Evolutionary conservation across 2,113 vertebrate species (phyloP).

Genomic region (Poeciliopsis occidentalis): DNA sequence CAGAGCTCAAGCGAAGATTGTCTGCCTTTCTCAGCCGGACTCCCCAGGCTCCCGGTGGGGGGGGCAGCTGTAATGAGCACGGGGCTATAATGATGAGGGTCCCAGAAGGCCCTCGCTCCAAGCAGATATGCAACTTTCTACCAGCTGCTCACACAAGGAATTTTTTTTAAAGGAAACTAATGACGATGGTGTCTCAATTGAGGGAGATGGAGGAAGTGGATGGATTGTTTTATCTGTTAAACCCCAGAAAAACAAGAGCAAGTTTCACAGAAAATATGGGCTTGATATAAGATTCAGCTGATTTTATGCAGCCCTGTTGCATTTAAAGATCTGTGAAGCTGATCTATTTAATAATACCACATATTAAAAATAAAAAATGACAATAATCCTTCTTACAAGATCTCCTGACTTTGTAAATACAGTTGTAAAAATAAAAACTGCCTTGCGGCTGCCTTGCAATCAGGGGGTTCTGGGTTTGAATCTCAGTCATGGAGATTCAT

Average conservation of each 20-base stretch:
- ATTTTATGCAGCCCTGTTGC: neutral
- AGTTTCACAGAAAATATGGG: neutral
- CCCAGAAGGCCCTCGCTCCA: constrained; percentile 38
- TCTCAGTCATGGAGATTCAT: neutral
- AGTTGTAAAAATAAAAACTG: neutral
- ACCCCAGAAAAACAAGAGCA: neutral
- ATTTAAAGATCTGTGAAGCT: neutral
- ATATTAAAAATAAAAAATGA: neutral
- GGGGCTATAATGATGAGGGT: constrained; percentile 53
- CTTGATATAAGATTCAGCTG: neutral
- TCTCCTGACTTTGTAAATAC: neutral
- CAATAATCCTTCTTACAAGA: neutral
- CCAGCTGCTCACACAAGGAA: neutral
- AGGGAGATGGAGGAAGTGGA: constrained; percentile 7
- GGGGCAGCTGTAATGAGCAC: constrained; percentile 59
- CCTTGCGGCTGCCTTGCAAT: neutral
- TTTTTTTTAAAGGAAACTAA: constrained; percentile 11
- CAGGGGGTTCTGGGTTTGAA: neutral
- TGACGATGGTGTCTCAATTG: constrained; percentile 6
- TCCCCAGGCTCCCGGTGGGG: constrained; percentile 35
- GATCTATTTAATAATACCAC: neutral
- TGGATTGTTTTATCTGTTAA: neutral
- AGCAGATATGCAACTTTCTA: constrained; percentile 28
- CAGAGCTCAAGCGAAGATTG: constrained; percentile 62
- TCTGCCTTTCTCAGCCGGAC: constrained; percentile 24